Evolutionary conservation across 2,888 invertebrate genomes (phyloP).

Genomic region (Nematopogon swammerdamellus): DNA sequence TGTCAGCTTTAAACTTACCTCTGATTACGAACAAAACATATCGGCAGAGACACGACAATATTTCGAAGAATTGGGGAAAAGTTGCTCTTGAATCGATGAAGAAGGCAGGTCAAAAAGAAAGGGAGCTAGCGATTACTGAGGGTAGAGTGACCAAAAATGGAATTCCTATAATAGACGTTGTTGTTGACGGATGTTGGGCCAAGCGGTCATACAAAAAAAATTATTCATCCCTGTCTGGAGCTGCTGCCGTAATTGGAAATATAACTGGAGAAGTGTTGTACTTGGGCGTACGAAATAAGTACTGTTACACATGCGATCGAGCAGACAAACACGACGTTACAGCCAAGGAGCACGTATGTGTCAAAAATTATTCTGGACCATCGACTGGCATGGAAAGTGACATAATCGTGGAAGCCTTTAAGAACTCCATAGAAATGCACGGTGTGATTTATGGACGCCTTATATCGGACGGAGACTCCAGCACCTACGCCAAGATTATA

Average conservation of each 20-base stretch:
- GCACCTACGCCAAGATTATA: slow-evolving; percentile 10
- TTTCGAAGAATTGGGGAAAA: slow-evolving; percentile 5
- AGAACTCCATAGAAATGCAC: slow-evolving; percentile 9
- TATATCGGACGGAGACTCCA: slow-evolving; percentile 9
- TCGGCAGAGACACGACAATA: slow-evolving; percentile 2
- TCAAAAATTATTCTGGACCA: slow-evolving; percentile 9
- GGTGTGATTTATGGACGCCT: slow-evolving; percentile 9
- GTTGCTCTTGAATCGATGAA: slow-evolving; percentile 1
- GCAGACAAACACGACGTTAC: slow-evolving; percentile 2
- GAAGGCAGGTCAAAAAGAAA: slow-evolving; percentile 1
- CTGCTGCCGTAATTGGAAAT: slow-evolving; percentile 10
- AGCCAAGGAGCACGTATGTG: slow-evolving; percentile 6
- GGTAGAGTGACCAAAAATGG: slow-evolving; percentile 3
- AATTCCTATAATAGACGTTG: slow-evolving; percentile 3
- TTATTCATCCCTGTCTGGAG: slow-evolving; percentile 8
- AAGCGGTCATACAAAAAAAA: slow-evolving; percentile 5
- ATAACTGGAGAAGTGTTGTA: slow-evolving; percentile 5
- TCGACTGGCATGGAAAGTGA: slow-evolving; percentile 10
- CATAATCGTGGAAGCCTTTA: slow-evolving; percentile 12
- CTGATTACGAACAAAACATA: slow-evolving; percentile 6
- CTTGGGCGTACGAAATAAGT: slow-evolving; percentile 9
- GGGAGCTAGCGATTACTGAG: slow-evolving; percentile 1
- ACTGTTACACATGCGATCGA: slow-evolving; percentile 7
- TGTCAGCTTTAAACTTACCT: slow-evolving; percentile 10
- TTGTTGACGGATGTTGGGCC: slow-evolving; percentile 5